A percentile compares a stretch with the other conserved stretches of the same genome.
Evolutionary conservation across 2,113 vertebrate genomes (phyloP).

Genomic region (Athene cunicularia): DNA sequence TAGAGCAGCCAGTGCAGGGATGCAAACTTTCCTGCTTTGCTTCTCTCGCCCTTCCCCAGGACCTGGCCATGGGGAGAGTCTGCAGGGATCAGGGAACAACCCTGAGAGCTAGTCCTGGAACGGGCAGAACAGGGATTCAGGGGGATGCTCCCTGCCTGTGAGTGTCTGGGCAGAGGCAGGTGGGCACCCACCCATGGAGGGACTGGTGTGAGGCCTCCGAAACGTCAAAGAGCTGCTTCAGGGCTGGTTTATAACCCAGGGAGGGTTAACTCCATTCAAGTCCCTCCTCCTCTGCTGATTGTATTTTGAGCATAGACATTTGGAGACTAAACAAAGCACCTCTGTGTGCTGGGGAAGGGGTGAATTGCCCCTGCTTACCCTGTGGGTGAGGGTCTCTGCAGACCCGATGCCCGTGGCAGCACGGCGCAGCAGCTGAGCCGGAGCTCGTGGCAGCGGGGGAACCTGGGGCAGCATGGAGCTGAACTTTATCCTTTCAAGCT

Average conservation of each 20-base stretch:
- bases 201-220: background rate
- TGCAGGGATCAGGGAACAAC: background rate
- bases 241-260: background rate
- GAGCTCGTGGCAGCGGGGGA: background rate
- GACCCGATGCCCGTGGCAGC: background rate
- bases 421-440: accelerated
- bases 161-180: background rate
- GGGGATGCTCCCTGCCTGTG: background rate
- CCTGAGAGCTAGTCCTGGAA: background rate
- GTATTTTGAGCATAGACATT: background rate
- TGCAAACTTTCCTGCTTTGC: constrained; percentile 31
- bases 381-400: background rate
- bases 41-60: background rate
- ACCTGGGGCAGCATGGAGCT: background rate
- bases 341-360: background rate
- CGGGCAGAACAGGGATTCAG: background rate
- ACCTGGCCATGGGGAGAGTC: background rate
- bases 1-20: background rate
- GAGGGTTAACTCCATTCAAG: background rate
- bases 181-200: background rate
- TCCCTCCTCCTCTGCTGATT: background rate
- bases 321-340: background rate
- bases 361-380: background rate
- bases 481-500: constrained; percentile 50
- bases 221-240: background rate